Conservation (phyloP, 2,113 vertebrate species). For the Pan paniscus region DNA sequence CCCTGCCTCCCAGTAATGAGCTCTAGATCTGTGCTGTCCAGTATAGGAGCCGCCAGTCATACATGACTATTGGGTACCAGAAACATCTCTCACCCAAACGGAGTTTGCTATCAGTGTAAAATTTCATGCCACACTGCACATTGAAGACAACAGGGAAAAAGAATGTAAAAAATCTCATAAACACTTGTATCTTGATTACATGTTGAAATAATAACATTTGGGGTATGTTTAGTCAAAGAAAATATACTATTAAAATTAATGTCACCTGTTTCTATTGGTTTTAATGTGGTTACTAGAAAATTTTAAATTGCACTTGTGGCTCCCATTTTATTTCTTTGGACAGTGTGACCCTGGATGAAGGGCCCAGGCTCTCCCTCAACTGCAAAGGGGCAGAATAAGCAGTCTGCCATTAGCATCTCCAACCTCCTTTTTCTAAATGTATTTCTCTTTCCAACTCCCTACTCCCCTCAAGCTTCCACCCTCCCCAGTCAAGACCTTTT, state of each 20-base stretch:
- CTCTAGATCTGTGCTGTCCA: background rate
- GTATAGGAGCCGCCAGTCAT: background rate
- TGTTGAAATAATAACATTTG: background rate
- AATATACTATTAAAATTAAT: background rate
- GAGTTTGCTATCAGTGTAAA: background rate
- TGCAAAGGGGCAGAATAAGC: too few relatives aligned
- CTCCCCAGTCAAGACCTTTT: background rate
- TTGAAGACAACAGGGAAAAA: background rate
- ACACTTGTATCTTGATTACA: background rate
- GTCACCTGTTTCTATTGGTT: background rate
- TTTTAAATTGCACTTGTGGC: background rate
- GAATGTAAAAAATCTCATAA: background rate
- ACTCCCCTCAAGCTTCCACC: background rate
- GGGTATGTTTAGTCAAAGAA: background rate
- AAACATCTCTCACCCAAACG: fast-evolving
- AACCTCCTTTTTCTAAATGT: too few relatives aligned
- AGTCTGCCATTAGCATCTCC: too few relatives aligned
- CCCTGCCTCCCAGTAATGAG: background rate
- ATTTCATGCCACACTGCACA: too few relatives aligned
- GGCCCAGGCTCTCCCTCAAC: background rate
- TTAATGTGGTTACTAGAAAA: background rate
- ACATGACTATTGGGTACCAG: fast-evolving
- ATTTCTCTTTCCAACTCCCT: background rate
- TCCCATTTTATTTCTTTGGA: background rate
- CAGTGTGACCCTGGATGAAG: background rate